Conservation (phyloP, 2,888 invertebrate genomes). For the Volucella bombylans region DNA sequence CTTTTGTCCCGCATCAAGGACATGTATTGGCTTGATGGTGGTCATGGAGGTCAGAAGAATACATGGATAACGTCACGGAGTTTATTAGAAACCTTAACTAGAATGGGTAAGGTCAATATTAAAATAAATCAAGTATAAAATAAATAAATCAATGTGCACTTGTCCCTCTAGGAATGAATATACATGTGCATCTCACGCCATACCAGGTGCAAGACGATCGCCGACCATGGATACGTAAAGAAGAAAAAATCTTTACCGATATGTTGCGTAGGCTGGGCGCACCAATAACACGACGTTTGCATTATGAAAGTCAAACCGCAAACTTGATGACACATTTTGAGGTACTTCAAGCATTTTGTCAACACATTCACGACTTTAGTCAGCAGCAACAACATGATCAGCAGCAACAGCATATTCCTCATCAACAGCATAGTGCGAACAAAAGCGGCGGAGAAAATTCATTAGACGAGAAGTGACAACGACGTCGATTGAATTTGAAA, state of each 20-base stretch:
- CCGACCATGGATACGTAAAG: conserved; percentile 92
- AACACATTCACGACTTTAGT: conserved; percentile 80
- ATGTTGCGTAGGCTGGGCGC: conserved; percentile 87
- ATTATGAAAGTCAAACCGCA: conserved; percentile 84
- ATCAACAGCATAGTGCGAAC: conserved; percentile 74
- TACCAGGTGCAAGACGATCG: conserved; percentile 92
- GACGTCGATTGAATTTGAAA: conserved; percentile 79
- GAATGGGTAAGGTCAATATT: conserved; percentile 84
- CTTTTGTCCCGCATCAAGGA: conserved; percentile 87
- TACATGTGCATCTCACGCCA: conserved; percentile 93
- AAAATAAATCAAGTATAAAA: not conserved
- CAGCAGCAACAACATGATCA: conserved; percentile 77
- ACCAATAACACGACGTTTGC: conserved; percentile 85
- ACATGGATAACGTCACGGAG: conserved; percentile 93
- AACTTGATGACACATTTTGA: conserved; percentile 90
- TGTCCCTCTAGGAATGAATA: conserved; percentile 84
- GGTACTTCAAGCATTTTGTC: conserved; percentile 86
- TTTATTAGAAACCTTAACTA: conserved; percentile 88
- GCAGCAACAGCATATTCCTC: conserved; percentile 75
- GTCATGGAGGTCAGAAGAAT: conserved; percentile 93
- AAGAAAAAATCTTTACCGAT: conserved; percentile 90
- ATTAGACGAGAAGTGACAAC: conserved; percentile 82
- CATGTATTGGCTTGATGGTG: conserved; percentile 96
- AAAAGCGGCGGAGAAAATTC: conserved; percentile 75
- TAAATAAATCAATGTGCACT: not conserved